Conservation (phyloP, 2,888 invertebrate species). For the Dinocampus coccinellae region DNA sequence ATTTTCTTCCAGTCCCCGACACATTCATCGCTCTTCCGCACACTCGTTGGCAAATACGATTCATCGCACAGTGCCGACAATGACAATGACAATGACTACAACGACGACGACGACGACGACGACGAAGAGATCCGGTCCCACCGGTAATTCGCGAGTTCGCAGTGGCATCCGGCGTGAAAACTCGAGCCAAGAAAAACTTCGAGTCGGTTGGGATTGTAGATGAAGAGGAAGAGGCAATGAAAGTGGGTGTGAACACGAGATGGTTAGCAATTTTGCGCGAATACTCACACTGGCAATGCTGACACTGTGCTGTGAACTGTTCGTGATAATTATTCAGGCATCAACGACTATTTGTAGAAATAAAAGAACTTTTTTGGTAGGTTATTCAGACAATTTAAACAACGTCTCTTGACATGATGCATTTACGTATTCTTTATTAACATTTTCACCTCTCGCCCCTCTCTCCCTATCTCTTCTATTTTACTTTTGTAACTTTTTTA, state of each 20-base stretch:
- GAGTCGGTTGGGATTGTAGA: constrained; percentile 31
- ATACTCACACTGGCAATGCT: constrained; percentile 13
- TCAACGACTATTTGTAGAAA: constrained; percentile 16
- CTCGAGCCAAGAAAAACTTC: constrained; percentile 36
- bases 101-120: no score
- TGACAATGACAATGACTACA: no score
- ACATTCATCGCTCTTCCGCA: constrained; percentile 1
- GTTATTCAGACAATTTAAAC: constrained; percentile 3
- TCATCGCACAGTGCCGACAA: constrained; percentile 23
- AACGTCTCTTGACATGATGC: not conserved
- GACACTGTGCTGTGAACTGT: constrained; percentile 4
- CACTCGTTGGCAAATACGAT: constrained; percentile 33
- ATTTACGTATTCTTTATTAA: not conserved
- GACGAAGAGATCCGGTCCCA: constrained; percentile 27
- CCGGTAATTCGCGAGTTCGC: constrained; percentile 37
- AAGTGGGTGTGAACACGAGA: constrained; percentile 26
- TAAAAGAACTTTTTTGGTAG: constrained; percentile 10
- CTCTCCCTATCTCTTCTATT: not conserved
- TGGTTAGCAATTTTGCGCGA: constrained; percentile 28
- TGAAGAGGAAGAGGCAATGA: constrained; percentile 12
- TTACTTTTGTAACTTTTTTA: not conserved
- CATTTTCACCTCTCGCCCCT: not conserved
- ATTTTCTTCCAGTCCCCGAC: constrained; percentile 2
- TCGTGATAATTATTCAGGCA: constrained; percentile 22
- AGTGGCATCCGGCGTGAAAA: constrained; percentile 34